These are phyloP conservation scores for Perizoma flavofasciatum DNA, from an alignment of 2,888 invertebrate species.

Conservation along the genomic window DNA sequence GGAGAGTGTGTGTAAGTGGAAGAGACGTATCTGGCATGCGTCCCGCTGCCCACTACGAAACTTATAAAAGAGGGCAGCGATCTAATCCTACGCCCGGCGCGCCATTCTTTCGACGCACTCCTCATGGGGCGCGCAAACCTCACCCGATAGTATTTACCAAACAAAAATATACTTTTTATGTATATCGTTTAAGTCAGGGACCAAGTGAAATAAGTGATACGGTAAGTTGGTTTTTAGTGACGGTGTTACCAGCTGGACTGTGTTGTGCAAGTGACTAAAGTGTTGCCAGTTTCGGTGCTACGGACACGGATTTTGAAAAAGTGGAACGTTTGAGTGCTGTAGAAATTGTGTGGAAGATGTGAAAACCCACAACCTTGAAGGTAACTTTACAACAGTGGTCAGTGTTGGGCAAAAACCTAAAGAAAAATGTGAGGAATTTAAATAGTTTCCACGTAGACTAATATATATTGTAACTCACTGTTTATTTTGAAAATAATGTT, in stretches of 20 bases:
- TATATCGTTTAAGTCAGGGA: constrained; percentile 70
- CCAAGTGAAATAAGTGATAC: constrained; percentile 81
- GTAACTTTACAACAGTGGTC: constrained; percentile 49
- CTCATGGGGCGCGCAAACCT: constrained; percentile 82
- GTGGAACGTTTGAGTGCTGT: constrained; percentile 55
- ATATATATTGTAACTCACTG: constrained; percentile 4
- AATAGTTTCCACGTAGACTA: not conserved
- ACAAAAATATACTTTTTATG: constrained; percentile 64
- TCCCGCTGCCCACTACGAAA: constrained; percentile 66
- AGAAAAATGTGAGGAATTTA: not conserved
- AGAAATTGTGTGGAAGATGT: constrained; percentile 40
- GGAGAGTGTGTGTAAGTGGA: constrained; percentile 36
- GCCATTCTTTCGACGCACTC: constrained; percentile 73
- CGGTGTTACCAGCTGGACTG: constrained; percentile 70
- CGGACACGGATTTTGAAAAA: constrained; percentile 42
- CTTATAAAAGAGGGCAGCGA: constrained; percentile 79
- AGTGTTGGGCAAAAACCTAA: constrained; percentile 53
- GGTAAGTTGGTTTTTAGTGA: constrained; percentile 74
- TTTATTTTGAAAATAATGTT: constrained; percentile 11
- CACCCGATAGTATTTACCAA: constrained; percentile 72
- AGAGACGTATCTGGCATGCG: constrained; percentile 36
- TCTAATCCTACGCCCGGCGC: constrained; percentile 77
- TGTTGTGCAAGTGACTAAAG: constrained; percentile 77
- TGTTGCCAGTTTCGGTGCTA: constrained; percentile 51
- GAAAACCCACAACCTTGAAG: constrained; percentile 40